Base-by-base conservation (phyloP, 1,140 invertebrate genomes). In the Monomorium pharaonis region DNA sequence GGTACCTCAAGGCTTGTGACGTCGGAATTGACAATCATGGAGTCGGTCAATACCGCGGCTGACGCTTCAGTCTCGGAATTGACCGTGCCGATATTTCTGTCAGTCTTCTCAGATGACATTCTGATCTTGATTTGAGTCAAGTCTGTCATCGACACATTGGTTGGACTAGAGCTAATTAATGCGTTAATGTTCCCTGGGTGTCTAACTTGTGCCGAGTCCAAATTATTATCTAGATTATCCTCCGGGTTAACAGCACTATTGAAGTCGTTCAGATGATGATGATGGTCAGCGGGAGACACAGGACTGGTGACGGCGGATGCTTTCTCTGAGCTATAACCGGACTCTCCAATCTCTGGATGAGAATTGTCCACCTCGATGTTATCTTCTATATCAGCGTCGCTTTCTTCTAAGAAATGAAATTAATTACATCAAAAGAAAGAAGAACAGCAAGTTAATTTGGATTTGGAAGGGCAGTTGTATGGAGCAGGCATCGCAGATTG, bases 301-400 rank as follows among this genome's bases (percentile, higher is more conserved):
- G 96, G 96, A 92, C 96, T 96, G 30, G 95, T 93, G 27, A 95
- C 94, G 87, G 93, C 94, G 92, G 93, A 96, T 89, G 86, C 94
- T 91, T 97, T 97, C 88, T 97, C 97, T 0, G 97, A 97, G 94
- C 97, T 97, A 88, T 97, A 97, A 1, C 97, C 96, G 2, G 96
- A 97, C 88, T 97, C 97, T 84, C 95, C 95, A n/a, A 95, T 91
- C 87, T 96, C 96, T 24, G 90, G 91, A 60, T 89, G 77, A 51
- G 89, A 85, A 18, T 88, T 89, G 54, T 95, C 95, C 0, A 94
- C 94, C 87, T 97, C 97, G 5, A 96, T 93, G 91, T 98, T 98
- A 89, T 98, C 97, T 94, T 98, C 97, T 0, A 98, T 95, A 91
- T 98, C 97, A 0, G 97, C 97, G 92, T 98, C 97, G 10, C 97